These are phyloP conservation scores for Lepus americanus DNA, from an alignment of 2,113 vertebrate genomes.

Conservation along the genomic window DNA sequence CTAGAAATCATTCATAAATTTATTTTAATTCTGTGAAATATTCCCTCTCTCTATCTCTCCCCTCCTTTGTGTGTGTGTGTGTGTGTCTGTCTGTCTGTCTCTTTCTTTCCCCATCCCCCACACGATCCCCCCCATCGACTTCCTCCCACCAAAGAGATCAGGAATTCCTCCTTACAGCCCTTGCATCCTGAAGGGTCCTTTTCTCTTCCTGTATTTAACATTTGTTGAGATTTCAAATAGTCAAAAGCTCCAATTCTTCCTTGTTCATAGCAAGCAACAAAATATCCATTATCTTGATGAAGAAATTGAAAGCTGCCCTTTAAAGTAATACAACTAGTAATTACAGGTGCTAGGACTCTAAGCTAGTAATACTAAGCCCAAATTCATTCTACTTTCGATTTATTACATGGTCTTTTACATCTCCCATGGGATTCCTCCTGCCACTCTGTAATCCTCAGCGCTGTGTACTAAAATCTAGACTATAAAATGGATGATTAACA, in stretches of 20 bases:
- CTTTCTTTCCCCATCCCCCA: background rate
- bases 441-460: background rate
- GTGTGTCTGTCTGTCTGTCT: background rate
- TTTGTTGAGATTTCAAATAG: background rate
- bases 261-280: background rate
- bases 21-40: background rate
- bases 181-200: background rate
- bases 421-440: background rate
- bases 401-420: background rate
- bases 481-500: background rate
- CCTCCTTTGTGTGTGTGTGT: background rate
- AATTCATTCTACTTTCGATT: background rate
- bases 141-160: background rate
- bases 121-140: background rate
- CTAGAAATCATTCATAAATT: background rate
- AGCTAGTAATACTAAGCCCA: background rate
- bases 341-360: background rate
- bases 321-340: background rate
- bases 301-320: background rate
- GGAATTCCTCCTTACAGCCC: background rate
- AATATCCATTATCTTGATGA: background rate
- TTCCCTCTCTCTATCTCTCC: background rate
- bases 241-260: background rate
- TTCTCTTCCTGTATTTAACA: background rate
- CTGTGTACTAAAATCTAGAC: background rate